These are phyloP conservation scores for Phocoena phocoena DNA, from an alignment of 2,113 vertebrate genomes.

Conservation along the genomic window DNA sequence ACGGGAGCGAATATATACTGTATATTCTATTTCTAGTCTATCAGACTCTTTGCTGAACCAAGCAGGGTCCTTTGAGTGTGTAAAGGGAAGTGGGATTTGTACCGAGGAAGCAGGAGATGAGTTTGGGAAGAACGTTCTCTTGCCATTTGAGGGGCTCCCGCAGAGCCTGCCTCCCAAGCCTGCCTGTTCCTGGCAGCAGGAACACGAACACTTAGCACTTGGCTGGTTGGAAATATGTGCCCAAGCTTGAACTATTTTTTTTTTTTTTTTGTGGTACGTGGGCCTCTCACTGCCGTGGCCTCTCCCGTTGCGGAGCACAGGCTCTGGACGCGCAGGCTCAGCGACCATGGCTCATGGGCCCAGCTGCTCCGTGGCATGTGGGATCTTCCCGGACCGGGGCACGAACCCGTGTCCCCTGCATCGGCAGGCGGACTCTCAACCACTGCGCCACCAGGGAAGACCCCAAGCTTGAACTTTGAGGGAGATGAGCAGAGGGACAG, in stretches of 20 bases:
- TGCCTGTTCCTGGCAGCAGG: neutral
- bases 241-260: neutral
- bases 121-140: neutral
- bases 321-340: no score
- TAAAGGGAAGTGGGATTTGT: neutral
- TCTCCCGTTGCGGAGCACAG: no score
- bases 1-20: neutral
- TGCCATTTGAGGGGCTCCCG: rapidly evolving
- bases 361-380: no score
- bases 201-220: neutral
- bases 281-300: no score
- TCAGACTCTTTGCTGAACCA: neutral
- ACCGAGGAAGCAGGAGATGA: neutral
- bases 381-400: no score
- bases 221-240: neutral
- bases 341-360: no score
- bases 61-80: neutral
- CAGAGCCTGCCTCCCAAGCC: no score
- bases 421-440: no score
- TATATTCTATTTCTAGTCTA: neutral
- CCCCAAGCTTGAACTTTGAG: neutral
- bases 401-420: no score
- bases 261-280: no score
- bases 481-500: neutral
- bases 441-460: no score